These are phyloP conservation scores for Caenorhabditis auriculariae DNA, from an alignment of 2,888 invertebrate species.

Conservation along the genomic window DNA sequence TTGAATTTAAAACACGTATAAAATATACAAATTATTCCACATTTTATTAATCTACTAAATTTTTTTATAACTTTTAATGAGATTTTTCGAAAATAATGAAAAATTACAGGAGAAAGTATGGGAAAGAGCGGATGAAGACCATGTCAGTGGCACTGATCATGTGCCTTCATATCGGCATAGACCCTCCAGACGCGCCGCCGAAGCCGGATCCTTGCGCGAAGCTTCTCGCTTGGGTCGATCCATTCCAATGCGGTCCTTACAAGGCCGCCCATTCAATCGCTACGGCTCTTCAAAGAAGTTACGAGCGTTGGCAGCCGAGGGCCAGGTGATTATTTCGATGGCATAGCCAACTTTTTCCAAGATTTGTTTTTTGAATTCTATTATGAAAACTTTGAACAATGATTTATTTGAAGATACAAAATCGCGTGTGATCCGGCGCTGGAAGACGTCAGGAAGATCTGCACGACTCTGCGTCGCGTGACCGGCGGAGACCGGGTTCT, in stretches of 20 bases:
- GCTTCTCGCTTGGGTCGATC: conserved; percentile 88
- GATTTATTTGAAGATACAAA: conserved; percentile 83
- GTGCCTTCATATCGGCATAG: conserved; percentile 97
- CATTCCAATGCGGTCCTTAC: conserved; percentile 75
- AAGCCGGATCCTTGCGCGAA: conserved; percentile 88
- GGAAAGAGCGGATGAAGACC: conserved; percentile 83
- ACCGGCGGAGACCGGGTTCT: conserved; percentile 83
- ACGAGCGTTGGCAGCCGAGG: conserved; percentile 97
- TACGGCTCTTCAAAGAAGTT: conserved; percentile 86
- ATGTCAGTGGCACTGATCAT: conserved; percentile 95
- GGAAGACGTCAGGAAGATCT: conserved; percentile 95
- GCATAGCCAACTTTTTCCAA: background rate
- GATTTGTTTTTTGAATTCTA: background rate
- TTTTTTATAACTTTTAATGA: conserved; percentile 4
- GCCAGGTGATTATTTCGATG: conserved; percentile 69
- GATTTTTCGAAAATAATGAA: conserved; percentile 6
- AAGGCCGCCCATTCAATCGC: conserved; percentile 88
- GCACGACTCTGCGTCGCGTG: conserved; percentile 87
- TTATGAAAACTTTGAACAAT: conserved; percentile 7
- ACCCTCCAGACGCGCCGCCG: conserved; percentile 89
- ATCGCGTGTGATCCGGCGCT: conserved; percentile 94
- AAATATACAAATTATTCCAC: too few species aligned
- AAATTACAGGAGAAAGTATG: too few species aligned
- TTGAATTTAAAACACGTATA: background rate
- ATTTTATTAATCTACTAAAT: too few species aligned